phyloP scores from a whole-genome alignment of 2,113 vertebrate genomes.

The Tinamus guttatus region DNA sequence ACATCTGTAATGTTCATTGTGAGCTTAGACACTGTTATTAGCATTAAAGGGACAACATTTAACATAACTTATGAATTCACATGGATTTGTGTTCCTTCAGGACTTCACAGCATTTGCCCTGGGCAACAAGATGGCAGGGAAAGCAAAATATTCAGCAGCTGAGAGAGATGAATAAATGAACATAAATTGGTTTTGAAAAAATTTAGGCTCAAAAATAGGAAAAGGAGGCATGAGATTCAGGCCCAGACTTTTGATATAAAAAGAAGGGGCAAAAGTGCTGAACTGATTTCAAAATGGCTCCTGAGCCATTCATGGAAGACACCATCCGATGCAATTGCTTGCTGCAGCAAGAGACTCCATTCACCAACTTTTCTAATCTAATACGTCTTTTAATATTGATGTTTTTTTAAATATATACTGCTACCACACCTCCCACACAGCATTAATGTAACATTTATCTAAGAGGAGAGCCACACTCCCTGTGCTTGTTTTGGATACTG shows the following conservation, averaged over 20 bases:
- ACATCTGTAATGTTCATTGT: not conserved
- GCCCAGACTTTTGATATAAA: not conserved
- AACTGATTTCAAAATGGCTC: not conserved
- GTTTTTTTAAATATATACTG: not conserved
- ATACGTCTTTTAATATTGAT: not conserved
- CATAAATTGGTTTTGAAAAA: not conserved
- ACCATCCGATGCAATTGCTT: not conserved
- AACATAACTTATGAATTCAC: constrained; percentile 13
- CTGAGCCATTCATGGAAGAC: not conserved
- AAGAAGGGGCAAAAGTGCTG: not conserved
- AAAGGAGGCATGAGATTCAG: not conserved
- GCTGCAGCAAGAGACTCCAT: not conserved
- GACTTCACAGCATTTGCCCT: not conserved
- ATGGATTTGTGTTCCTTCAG: constrained; percentile 1
- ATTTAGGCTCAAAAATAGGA: not conserved
- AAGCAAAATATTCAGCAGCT: constrained; percentile 14
- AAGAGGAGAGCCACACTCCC: not conserved
- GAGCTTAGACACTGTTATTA: not conserved
- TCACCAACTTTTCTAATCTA: not conserved
- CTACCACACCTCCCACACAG: not conserved
- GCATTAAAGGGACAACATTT: not conserved
- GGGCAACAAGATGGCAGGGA: constrained; percentile 18
- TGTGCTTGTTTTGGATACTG: not conserved
- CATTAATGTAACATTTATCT: not conserved
- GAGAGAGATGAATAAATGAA: not conserved